Evolutionary conservation across 2,797 vertebrate species (phyloP), one percentile per base, ranked within the genome.

Genomic region (Pampus argenteus): DNA sequence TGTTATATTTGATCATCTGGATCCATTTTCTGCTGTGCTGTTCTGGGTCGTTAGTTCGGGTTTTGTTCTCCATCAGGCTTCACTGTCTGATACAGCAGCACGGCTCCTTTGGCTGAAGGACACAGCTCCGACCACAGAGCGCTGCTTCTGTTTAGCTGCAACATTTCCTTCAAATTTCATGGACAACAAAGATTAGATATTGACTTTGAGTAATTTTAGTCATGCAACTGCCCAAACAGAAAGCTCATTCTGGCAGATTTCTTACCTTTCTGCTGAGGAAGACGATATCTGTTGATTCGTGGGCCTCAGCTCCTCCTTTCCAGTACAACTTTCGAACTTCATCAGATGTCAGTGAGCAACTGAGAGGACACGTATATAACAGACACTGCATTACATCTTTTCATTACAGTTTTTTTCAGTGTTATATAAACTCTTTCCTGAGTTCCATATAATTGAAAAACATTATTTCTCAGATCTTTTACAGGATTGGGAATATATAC

Each of bases 51-150:
- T 60, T 15, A 25, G 38, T 23, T 51, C 18, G 8, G 56, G 31
- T 45, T 17, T 77, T 28, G 23, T 49, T 66, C 44, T 47, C 17
- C 20, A 4, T 91, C 89, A 2, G 93, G 93, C 82, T 79, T 93
- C 55, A 95, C 93, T 0, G 40, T 80, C 52, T 92, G 94, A 88
- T 96, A 97, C 56, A 97, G 95, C 57, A 94, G 82, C 51, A 97
- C 71, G 2, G 95, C 96, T 51, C 97, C 97, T 92, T 97, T 98
- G 52, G 96, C 96, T 1, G 97, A 97, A 0, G 97, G 97, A 76
- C 96, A 98, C 65, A 98, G 84, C 71, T 97, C 94, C 0, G 86
- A 79, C 96, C 97, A 98, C 82, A 96, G 48, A 45, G 91, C 75
- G 3, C 86, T 79, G 45, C 64, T 76, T 34, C 83, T 72, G 65